Conservation (phyloP, 35 echinoderm and acorn worm genomes). For the Eucidaris tribuloides region DNA sequence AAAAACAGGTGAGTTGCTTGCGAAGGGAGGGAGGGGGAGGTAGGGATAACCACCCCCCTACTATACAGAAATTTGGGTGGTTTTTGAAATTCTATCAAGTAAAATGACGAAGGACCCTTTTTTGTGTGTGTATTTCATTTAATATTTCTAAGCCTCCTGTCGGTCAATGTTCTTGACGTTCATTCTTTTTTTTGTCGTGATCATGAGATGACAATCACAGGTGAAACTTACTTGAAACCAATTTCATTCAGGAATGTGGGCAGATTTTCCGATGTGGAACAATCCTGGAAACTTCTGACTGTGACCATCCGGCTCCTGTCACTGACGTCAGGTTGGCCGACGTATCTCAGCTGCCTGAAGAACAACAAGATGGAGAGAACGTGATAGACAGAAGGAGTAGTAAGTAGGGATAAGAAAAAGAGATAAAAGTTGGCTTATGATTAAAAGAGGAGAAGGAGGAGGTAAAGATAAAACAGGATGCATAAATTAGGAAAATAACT, state of each 20-base stretch:
- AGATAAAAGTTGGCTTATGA: background rate
- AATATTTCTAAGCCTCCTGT: too few species aligned
- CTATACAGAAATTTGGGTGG: too few species aligned
- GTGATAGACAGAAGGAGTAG: background rate
- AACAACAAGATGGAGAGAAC: background rate
- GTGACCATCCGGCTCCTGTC: slow-evolving; percentile 82
- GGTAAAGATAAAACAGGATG: background rate
- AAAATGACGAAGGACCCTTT: too few species aligned
- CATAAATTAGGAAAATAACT: background rate
- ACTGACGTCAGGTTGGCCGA: slow-evolving; percentile 82
- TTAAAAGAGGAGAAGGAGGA: background rate
- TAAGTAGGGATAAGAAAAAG: background rate
- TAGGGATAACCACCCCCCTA: too few species aligned
- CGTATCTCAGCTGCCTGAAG: slow-evolving; percentile 82
- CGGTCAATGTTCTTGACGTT: too few species aligned
- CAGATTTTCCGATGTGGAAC: slow-evolving; percentile 71
- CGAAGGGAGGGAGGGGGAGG: too few species aligned
- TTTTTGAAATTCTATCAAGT: too few species aligned
- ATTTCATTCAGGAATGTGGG: slow-evolving; percentile 84
- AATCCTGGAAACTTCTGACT: slow-evolving; percentile 82
- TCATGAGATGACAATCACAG: too few species aligned
- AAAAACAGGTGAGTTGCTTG: too few species aligned
- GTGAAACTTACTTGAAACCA: slow-evolving; percentile 85
- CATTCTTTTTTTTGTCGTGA: too few species aligned
- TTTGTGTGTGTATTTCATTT: too few species aligned